A percentile compares a stretch with the other conserved stretches of the same genome.
Evolutionary conservation across 1,140 invertebrate genomes (phyloP).

Genomic region (Ylistrum balloti): DNA sequence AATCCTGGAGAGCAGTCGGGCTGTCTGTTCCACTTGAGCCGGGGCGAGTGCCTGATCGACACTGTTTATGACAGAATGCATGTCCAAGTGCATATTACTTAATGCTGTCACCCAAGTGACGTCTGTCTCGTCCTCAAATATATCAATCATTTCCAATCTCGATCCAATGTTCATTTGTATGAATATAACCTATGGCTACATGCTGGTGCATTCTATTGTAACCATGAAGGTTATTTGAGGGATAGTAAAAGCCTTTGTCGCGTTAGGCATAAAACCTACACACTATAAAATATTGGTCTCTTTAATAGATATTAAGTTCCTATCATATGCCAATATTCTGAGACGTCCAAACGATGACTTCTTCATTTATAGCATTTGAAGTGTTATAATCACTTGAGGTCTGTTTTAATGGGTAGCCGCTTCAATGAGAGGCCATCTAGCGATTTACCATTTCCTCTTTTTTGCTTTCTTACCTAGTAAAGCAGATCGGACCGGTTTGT

Average conservation of each 20-base stretch:
- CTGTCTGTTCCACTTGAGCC: slow-evolving; percentile 24
- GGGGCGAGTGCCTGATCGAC: not conserved
- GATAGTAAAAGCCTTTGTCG: not conserved
- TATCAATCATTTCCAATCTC: slow-evolving; percentile 17
- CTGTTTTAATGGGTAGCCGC: not conserved
- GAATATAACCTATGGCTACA: not conserved
- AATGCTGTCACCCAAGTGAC: not conserved
- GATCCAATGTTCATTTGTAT: not conserved
- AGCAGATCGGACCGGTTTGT: too few species aligned
- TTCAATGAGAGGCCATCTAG: not conserved
- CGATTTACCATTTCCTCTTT: too few species aligned
- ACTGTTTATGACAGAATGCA: slow-evolving; percentile 27
- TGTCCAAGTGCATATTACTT: slow-evolving; percentile 34
- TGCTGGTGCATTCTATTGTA: not conserved
- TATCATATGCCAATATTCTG: not conserved
- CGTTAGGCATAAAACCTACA: not conserved
- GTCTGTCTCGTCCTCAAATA: slow-evolving; percentile 5
- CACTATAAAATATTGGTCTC: not conserved
- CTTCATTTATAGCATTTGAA: not conserved
- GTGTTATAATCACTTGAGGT: not conserved
- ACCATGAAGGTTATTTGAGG: not conserved
- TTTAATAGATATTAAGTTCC: slow-evolving; percentile 6
- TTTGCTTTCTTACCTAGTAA: too few species aligned
- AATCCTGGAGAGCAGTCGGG: not conserved
- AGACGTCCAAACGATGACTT: not conserved